Conservation (phyloP, 2,113 vertebrate species). For the Triplophysa siluroides region DNA sequence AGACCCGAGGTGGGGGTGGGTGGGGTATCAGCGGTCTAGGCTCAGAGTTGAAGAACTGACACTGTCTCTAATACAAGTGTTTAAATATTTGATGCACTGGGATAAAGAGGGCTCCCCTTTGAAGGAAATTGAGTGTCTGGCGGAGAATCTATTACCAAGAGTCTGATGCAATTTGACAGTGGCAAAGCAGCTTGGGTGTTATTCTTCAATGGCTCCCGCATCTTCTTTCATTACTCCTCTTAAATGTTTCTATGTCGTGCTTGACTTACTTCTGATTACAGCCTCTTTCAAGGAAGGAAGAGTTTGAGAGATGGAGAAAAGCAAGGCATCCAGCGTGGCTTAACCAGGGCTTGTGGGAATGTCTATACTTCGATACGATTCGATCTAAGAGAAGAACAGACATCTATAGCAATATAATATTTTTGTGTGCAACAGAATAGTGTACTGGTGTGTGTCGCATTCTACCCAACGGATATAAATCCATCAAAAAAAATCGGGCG, state of each 20-base stretch:
- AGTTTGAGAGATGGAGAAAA: neutral
- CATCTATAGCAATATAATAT: conserved; percentile 27
- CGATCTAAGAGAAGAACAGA: conserved; percentile 24
- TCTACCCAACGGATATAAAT: neutral
- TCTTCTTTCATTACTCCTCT: conserved; percentile 57
- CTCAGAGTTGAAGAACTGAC: conserved; percentile 84
- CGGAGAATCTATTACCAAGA: conserved; percentile 99
- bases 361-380: conserved; percentile 32
- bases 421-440: conserved; percentile 22
- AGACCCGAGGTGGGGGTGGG: conserved; percentile 51
- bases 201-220: conserved; percentile 45
- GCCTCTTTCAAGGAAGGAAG: conserved; percentile 16
- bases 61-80: conserved; percentile 98
- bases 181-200: conserved; percentile 59
- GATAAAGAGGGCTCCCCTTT: conserved; percentile 98
- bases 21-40: conserved; percentile 78
- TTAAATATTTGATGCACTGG: conserved; percentile 99
- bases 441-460: neutral
- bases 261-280: conserved; percentile 55
- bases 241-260: conserved; percentile 57
- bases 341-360: conserved; percentile 21
- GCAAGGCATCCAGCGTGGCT: neutral
- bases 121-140: conserved; percentile 99
- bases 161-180: conserved; percentile 91
- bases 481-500: no score